Evolutionary conservation across 2,888 invertebrate genomes (phyloP), one percentile per base, ranked within the genome.

Genomic region (Caenorhabditis sinica): DNA sequence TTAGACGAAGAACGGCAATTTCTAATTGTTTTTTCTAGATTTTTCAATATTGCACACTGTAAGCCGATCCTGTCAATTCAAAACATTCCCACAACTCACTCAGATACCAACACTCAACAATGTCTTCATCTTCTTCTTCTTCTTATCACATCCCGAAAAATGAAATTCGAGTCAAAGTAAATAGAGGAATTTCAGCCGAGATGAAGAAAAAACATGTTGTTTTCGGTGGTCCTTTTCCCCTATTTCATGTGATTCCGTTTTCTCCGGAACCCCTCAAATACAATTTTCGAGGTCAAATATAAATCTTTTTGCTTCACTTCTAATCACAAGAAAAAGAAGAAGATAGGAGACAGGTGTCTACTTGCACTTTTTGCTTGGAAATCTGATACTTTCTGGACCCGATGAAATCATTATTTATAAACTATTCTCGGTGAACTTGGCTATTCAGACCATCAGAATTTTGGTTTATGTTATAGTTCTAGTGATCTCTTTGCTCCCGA

Each of bases 161-260:
- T 61, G 77, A 77, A 69, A 69, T 77, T 40, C 30, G 77, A 77
- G 33, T 15, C 66, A 68, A 76, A 68, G 75, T 56, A 66, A 76
- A 76, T 45, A 75, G 72, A 56, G 23, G 30, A 66, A 66, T 66
- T 66, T 66, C 66, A 68, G 68, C 49, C 53, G 28, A 45, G 45
- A 45, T 49, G 23, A 56, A 15, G 2, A 56, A 28, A 56, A 28
- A 56, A 71, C 58, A 58, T 58, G 56, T 56, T 56, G 56, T 56
- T 56, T 20, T 56, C 23, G 56, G 56, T 25, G 15, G 25, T 66
- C 45, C 45, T 17, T 25, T 28, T 23, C 33, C 33, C 51, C 15
- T 17, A 9, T 3, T 43, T 6, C 33, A 60, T 60, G 36, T 33
- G 33, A 60, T 60, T 36, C 60, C n/a, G 30, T n/a, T 17, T 60